Base-by-base conservation (phyloP, 1,140 invertebrate genomes). In the Drosophila trapezifrons region DNA sequence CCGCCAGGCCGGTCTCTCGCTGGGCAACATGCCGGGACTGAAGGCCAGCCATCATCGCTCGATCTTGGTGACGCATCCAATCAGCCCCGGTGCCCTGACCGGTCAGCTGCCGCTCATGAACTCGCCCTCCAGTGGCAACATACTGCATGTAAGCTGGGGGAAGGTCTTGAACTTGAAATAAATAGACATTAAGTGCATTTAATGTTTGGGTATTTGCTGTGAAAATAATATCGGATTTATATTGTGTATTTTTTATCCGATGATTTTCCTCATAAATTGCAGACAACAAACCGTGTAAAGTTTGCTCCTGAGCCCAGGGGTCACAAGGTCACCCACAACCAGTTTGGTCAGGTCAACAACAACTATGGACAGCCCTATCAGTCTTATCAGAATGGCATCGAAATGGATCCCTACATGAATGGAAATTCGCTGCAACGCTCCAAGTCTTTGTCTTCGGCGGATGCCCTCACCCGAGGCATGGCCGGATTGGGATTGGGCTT, bases 371-470 rank as follows among this genome's bases (percentile, higher is more conserved):
- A 82, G 56, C 78, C 84, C 18, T 84, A 89, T 54, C 77, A 92
- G 78, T 52, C 57, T 71, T 38, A 64, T 67, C 10, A 85, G 13
- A 80, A 92, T 92, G 93, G 86, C 58, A 59, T 81, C 7, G 90
- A 54, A 6, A 20, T 54, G 51, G 32, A 91, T 86, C 66, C 91
- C 86, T 93, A 90, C 47, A 35, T 78, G 20, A 82, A 83, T 58
- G 78, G 80, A n/a, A 86, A 76, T 45, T 92, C 63, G 72, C 90
- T 57, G 91, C 93, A 97, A 92, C 93, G 96, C 22, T 97, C 96
- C 9, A 97, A 97, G 91, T 97, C 96, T 51, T 91, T 97, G 47
- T 96, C 95, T 2, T 94, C 96, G 1, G 94, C 95, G 0, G 96
- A 96, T 79, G 93, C 94, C 1, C 90, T 95, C 2, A 94, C 95